Percentiles rank a stretch among this genome's conserved stretches.
These are phyloP conservation scores for Amiota mariae DNA, from an alignment of 2,888 invertebrate genomes.

Conservation along the genomic window DNA sequence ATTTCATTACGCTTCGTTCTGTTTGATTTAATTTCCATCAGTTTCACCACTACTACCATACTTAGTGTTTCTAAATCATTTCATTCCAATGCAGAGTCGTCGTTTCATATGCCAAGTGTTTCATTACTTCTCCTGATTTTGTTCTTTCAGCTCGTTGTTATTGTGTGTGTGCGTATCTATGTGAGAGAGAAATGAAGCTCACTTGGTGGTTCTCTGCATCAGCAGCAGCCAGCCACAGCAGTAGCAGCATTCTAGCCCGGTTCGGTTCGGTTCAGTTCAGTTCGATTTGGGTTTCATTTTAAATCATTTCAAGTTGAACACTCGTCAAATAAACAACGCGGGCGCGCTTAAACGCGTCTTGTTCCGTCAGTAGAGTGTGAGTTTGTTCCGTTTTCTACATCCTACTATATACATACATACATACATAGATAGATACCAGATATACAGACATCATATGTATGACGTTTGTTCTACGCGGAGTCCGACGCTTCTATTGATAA, in stretches of 20 bases:
- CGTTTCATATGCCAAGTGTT: too few species aligned
- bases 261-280: constrained; percentile 48
- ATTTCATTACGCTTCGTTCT: constrained; percentile 47
- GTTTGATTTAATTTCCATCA: not conserved
- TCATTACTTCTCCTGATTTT: not conserved
- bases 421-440: too few species aligned
- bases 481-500: constrained; percentile 6
- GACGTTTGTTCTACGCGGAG: too few species aligned
- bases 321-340: constrained; percentile 62
- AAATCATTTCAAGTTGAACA: constrained; percentile 60
- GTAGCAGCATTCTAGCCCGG: constrained; percentile 49
- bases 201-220: too few species aligned
- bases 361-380: constrained; percentile 33
- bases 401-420: not conserved
- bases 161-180: constrained; percentile 28
- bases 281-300: constrained; percentile 46
- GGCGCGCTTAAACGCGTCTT: constrained; percentile 45
- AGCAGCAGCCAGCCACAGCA: not conserved
- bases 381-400: constrained; percentile 43
- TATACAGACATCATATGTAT: too few species aligned
- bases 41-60: constrained; percentile 41
- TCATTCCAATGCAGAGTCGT: not conserved
- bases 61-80: constrained; percentile 30
- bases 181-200: too few species aligned
- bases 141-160: constrained; percentile 33